phyloP scores from a whole-genome alignment of 2,888 invertebrate genomes.

The Crepidodera aurea region DNA sequence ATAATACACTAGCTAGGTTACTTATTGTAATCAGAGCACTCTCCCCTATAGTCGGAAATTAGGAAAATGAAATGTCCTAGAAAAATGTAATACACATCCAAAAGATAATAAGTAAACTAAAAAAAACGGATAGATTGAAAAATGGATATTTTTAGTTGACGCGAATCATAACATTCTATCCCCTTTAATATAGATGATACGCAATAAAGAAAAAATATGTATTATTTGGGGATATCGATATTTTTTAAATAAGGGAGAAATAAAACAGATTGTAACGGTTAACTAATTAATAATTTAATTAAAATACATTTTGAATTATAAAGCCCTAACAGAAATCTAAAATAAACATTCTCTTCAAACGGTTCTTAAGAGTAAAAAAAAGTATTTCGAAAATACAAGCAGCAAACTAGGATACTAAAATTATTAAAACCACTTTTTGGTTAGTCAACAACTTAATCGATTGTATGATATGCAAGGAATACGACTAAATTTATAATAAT shows the following conservation, averaged over 20 bases:
- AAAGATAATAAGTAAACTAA: too few relatives aligned
- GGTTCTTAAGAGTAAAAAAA: slow-evolving; percentile 33
- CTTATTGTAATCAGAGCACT: too few relatives aligned
- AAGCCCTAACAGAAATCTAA: slow-evolving; percentile 34
- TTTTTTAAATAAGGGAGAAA: slow-evolving; percentile 4
- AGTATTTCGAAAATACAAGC: slow-evolving; percentile 39
- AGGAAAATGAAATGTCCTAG: too few relatives aligned
- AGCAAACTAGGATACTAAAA: slow-evolving; percentile 33
- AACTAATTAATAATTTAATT: slow-evolving; percentile 45
- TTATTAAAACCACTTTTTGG: slow-evolving; percentile 29
- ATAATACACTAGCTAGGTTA: too few relatives aligned
- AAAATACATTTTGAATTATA: slow-evolving; percentile 37
- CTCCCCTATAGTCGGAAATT: too few relatives aligned
- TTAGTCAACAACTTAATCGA: slow-evolving; percentile 20
- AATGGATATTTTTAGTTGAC: too few relatives aligned
- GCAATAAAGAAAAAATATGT: too few relatives aligned
- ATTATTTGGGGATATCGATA: too few relatives aligned
- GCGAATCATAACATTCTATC: too few relatives aligned
- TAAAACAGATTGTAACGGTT: slow-evolving; percentile 29
- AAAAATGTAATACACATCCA: too few relatives aligned
- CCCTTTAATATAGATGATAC: too few relatives aligned
- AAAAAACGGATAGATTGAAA: too few relatives aligned
- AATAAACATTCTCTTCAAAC: slow-evolving; percentile 32
- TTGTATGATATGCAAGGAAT: slow-evolving; percentile 38
- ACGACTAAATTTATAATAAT: slow-evolving; percentile 35